phyloP scores from a whole-genome alignment of 2,888 invertebrate species.

The Philhelius pedissequus region DNA sequence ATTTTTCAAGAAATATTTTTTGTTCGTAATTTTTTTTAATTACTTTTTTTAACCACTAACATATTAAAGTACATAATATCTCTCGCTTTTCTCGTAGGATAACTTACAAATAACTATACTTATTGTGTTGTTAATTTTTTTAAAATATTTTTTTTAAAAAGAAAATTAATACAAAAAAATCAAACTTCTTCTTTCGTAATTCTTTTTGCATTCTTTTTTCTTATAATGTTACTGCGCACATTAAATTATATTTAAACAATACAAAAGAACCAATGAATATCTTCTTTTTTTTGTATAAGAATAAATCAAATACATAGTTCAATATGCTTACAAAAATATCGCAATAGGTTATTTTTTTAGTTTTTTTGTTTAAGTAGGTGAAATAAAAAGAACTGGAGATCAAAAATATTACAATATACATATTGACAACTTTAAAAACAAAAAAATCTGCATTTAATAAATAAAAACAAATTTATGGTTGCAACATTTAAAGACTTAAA shows the following conservation, averaged over 20 bases:
- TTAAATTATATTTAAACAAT: conserved; percentile 55
- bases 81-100: conserved; percentile 64
- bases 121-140: conserved; percentile 49
- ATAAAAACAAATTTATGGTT: conserved; percentile 43
- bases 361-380: conserved; percentile 20
- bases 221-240: conserved; percentile 64
- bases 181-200: conserved; percentile 36
- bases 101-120: conserved; percentile 43
- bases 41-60: conserved; percentile 61
- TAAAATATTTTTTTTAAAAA: conserved; percentile 19
- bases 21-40: conserved; percentile 55
- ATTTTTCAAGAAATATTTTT: conserved; percentile 43
- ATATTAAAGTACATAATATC: conserved; percentile 63
- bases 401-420: neutral
- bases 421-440: conserved; percentile 6
- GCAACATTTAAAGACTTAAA: conserved; percentile 67
- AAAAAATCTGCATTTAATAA: neutral
- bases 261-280: conserved; percentile 46
- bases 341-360: conserved; percentile 13
- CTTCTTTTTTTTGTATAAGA: neutral
- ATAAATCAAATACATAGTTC: conserved; percentile 26
- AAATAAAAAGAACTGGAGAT: conserved; percentile 66
- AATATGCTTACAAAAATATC: conserved; percentile 47
- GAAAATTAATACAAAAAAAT: conserved; percentile 3
- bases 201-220: conserved; percentile 63